phyloP scores from a whole-genome alignment of 2,113 vertebrate genomes.

The Podarcis cretensis region DNA sequence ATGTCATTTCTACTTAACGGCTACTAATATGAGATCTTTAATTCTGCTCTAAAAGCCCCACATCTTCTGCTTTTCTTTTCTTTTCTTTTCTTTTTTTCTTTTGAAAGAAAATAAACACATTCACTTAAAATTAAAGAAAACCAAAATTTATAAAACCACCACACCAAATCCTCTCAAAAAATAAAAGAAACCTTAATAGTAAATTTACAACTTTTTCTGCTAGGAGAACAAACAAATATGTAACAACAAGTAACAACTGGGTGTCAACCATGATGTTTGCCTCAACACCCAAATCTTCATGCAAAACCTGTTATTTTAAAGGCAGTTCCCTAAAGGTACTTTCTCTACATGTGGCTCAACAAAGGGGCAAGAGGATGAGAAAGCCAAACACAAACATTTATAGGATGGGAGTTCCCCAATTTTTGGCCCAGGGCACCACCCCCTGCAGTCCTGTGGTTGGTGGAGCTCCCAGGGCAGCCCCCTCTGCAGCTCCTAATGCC shows the following conservation, averaged over 20 bases:
- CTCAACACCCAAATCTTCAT: background rate
- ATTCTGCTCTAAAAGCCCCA: background rate
- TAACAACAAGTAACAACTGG: background rate
- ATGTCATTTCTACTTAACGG: conserved; percentile 48
- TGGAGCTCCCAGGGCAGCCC: no score
- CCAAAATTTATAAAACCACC: background rate
- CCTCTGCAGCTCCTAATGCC: no score
- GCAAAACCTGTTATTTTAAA: background rate
- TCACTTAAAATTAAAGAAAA: background rate
- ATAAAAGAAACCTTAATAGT: background rate
- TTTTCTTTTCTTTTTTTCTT: conserved; percentile 1
- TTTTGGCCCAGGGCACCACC: no score
- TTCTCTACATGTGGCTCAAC: background rate
- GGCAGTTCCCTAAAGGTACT: background rate
- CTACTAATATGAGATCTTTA: conserved; percentile 11
- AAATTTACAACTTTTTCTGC: background rate
- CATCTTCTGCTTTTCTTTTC: background rate
- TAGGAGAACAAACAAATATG: background rate
- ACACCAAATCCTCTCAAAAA: background rate
- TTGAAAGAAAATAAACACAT: background rate
- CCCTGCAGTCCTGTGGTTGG: no score
- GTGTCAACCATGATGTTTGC: background rate
- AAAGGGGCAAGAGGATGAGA: background rate
- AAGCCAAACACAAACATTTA: background rate
- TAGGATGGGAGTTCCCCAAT: background rate